Evolutionary conservation across 2,888 invertebrate genomes (phyloP), one percentile per base, ranked within the genome.

Genomic region (Scelioninae gen. 1): DNA sequence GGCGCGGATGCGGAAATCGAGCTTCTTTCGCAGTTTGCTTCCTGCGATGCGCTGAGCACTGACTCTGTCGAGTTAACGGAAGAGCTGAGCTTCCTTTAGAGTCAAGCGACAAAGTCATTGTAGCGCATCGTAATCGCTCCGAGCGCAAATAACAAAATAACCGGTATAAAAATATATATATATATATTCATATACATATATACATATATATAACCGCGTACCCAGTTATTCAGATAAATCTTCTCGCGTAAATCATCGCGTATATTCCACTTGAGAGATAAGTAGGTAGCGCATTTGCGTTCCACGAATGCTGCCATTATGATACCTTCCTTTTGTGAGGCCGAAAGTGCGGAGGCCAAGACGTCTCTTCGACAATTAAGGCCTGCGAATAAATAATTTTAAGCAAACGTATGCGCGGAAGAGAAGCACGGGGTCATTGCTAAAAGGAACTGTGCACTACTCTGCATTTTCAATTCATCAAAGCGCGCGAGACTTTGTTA

Each of bases 1-100:
- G 80, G 47, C 38, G 45, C 74, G 80, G 80, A 80, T 74, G 69
- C 68, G 74, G 80, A 80, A 75, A 80, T 80, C 80, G 80, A 80
- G 74, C 80, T 80, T 69, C 69, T 75, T 80, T 75, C 79, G 79
- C 60, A 68, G 66, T 74, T 68, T 63, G 43, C 62, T 80, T 80
- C 80, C 62, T 74, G 53, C 53, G 66, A 29, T 58, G 69, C 49
- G 40, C 51, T 45, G 38, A 51, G 69, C 31, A 40, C 47, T n/a
- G 56, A 60, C 32, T 53, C 29, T 32, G 49, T 63, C 11, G 58
- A 63, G 62, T 63, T 63, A 63, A 63, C 66, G 79, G 66, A 74
- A 62, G 53, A 72, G 68, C 58, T 45, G 47, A 53, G 80, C 60
- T 80, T 75, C 80, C 68, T 40, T 43, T 66, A 53, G 32, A 66